Percentiles rank a stretch among this genome's conserved stretches.
These are phyloP conservation scores for Ptilonorhynchus violaceus DNA, from an alignment of 2,113 vertebrate species.

Conservation along the genomic window DNA sequence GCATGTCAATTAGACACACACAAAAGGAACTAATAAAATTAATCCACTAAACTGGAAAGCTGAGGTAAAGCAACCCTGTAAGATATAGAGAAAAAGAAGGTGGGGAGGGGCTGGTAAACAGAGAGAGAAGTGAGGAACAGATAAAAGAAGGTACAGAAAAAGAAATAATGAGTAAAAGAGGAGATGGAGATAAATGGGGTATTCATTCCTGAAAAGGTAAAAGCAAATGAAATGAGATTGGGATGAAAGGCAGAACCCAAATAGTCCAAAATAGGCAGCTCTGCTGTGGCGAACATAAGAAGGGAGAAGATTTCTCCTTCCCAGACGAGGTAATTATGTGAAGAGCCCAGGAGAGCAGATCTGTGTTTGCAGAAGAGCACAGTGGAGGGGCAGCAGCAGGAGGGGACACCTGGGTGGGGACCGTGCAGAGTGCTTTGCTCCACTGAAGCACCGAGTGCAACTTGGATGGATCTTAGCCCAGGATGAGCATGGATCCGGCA, in stretches of 20 bases:
- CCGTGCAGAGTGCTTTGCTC: background rate
- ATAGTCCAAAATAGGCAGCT: background rate
- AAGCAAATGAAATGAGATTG: background rate
- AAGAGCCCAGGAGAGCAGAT: background rate
- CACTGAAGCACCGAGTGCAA: background rate
- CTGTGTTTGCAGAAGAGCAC: too few relatives aligned
- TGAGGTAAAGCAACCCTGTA: background rate
- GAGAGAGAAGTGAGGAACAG: background rate
- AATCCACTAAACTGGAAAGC: constrained; percentile 40
- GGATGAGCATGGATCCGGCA: background rate
- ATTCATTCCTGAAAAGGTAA: constrained; percentile 1
- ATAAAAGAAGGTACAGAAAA: background rate
- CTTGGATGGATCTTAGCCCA: background rate
- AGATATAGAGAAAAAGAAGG: background rate
- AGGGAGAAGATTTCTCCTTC: background rate
- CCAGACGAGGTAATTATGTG: background rate
- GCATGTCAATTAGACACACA: constrained; percentile 53
- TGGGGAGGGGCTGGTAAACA: constrained; percentile 1
- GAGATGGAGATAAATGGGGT: constrained; percentile 11
- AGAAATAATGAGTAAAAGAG: constrained; percentile 4
- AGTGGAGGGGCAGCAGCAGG: background rate
- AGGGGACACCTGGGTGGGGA: background rate
- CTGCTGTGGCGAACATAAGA: background rate
- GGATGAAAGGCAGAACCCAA: background rate
- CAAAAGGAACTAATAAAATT: constrained; percentile 60